These are phyloP conservation scores for Thymelicus lineola DNA, from an alignment of 2,888 invertebrate species.

Conservation along the genomic window DNA sequence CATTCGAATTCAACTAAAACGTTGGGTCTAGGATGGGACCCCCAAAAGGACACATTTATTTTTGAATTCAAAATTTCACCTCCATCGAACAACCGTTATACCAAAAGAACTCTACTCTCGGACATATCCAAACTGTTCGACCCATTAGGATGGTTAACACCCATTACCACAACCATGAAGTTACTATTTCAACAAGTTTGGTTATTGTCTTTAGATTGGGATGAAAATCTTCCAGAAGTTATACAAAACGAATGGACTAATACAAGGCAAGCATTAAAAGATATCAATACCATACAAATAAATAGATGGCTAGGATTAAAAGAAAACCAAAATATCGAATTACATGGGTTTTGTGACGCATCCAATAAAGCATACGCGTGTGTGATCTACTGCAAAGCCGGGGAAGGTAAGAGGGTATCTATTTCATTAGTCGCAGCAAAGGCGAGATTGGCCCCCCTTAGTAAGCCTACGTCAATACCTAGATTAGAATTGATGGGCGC, in stretches of 20 bases:
- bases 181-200: not conserved
- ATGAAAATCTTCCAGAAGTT: not conserved
- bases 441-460: no score
- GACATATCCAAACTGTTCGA: not conserved
- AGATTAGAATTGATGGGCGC: no score
- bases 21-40: not conserved
- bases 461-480: no score
- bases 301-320: no score
- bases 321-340: no score
- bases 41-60: not conserved
- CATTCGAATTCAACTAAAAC: not conserved
- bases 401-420: no score
- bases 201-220: not conserved
- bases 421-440: no score
- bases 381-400: no score
- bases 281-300: slow-evolving; percentile 8
- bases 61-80: not conserved
- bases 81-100: no score
- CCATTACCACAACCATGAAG: not conserved
- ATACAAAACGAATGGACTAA: not conserved
- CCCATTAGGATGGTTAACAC: not conserved
- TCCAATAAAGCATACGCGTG: no score
- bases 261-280: not conserved
- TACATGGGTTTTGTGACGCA: no score
- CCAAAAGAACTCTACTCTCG: not conserved